phyloP scores from a whole-genome alignment of 1,140 invertebrate genomes.

The Halictus rubicundus region DNA sequence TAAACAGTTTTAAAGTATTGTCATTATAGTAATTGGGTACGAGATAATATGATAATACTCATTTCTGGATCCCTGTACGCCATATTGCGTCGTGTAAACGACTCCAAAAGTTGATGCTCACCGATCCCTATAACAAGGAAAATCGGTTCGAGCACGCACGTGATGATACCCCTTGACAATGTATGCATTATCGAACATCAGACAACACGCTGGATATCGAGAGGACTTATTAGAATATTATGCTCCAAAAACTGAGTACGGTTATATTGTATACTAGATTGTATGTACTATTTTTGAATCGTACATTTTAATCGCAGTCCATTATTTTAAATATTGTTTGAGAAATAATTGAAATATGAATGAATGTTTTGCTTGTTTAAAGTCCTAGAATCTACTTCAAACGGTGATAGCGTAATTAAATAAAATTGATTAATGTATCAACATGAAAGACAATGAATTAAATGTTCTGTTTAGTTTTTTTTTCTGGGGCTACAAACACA shows the following conservation, averaged over 20 bases:
- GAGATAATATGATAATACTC: background rate
- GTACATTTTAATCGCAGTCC: too few relatives aligned
- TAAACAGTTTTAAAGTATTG: background rate
- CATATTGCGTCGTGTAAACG: background rate
- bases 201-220: background rate
- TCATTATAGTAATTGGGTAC: slow-evolving; percentile 1
- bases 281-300: background rate
- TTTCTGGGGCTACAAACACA: too few relatives aligned
- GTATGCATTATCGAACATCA: slow-evolving; percentile 10
- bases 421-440: too few relatives aligned
- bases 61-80: background rate
- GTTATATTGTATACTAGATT: too few relatives aligned
- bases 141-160: slow-evolving; percentile 13
- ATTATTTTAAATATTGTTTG: background rate
- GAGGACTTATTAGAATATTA: background rate
- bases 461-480: too few relatives aligned
- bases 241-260: background rate
- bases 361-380: too few relatives aligned
- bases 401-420: too few relatives aligned
- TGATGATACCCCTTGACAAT: slow-evolving; percentile 35
- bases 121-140: background rate
- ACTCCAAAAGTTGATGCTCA: background rate
- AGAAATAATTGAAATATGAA: too few relatives aligned
- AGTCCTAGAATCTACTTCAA: too few relatives aligned
- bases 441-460: too few relatives aligned